Percentiles rank a stretch among this genome's conserved stretches.
These are phyloP conservation scores for Zaprionus taronus DNA, from an alignment of 1,140 invertebrate genomes.

Conservation along the genomic window DNA sequence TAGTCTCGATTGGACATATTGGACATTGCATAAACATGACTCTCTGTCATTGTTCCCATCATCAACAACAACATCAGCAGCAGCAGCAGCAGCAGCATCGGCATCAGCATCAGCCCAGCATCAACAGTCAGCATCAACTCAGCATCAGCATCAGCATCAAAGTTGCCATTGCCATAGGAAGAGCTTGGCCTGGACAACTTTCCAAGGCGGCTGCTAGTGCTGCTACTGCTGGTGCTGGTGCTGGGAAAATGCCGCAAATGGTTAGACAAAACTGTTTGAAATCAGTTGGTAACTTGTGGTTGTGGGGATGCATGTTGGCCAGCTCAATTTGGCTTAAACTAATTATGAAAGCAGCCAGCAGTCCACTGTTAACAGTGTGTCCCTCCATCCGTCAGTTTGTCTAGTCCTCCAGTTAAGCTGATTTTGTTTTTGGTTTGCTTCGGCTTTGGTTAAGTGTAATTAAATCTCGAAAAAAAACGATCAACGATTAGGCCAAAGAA, in stretches of 20 bases:
- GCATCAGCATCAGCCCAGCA: conserved; percentile 23
- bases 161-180: conserved; percentile 50
- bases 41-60: conserved; percentile 52
- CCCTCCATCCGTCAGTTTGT: not conserved
- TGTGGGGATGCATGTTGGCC: conserved; percentile 27
- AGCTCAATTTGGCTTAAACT: conserved; percentile 61
- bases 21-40: conserved; percentile 60
- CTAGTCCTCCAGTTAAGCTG: conserved; percentile 29
- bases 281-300: conserved; percentile 19
- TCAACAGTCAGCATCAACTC: conserved; percentile 21
- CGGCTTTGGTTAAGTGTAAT: conserved; percentile 35
- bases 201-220: conserved; percentile 49
- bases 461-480: conserved; percentile 36
- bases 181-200: conserved; percentile 44
- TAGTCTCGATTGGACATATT: conserved; percentile 48
- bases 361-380: not conserved
- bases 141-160: conserved; percentile 18
- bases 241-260: conserved; percentile 67
- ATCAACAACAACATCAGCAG: conserved; percentile 25
- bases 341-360: conserved; percentile 68
- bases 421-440: conserved; percentile 36
- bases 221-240: not conserved
- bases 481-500: conserved; percentile 47
- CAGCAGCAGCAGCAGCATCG: not conserved
- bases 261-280: conserved; percentile 44